Conservation (phyloP, 2,888 invertebrate species). For the Habrosyne pyritoides region DNA sequence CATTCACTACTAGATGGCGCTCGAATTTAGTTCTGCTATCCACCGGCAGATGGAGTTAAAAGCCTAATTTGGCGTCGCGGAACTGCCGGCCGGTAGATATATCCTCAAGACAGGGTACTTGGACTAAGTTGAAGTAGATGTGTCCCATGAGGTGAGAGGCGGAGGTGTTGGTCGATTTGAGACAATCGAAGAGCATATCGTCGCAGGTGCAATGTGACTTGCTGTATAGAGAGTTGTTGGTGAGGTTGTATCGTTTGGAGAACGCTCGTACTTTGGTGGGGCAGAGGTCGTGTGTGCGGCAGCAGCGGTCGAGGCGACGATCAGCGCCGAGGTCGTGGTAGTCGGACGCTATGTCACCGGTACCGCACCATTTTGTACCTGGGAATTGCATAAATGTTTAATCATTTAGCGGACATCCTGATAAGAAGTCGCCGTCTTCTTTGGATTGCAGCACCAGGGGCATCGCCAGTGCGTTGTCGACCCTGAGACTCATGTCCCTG, state of each 20-base stretch:
- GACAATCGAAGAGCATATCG: constrained; percentile 90
- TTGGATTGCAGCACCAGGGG: too few relatives aligned
- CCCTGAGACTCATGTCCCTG: too few relatives aligned
- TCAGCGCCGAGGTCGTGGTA: constrained; percentile 93
- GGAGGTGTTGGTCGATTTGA: constrained; percentile 89
- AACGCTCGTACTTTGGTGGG: constrained; percentile 90
- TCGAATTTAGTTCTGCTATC: constrained; percentile 46
- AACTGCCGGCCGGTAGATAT: constrained; percentile 66
- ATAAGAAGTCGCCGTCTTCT: too few relatives aligned
- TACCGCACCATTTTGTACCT: constrained; percentile 97
- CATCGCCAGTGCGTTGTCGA: too few relatives aligned
- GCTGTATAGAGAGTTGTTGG: constrained; percentile 92
- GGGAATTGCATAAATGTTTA: too few relatives aligned
- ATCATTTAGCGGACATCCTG: too few relatives aligned
- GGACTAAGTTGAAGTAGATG: constrained; percentile 93
- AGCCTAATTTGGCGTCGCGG: constrained; percentile 79
- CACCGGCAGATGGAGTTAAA: constrained; percentile 63
- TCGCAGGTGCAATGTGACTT: constrained; percentile 96
- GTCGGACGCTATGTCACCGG: constrained; percentile 92
- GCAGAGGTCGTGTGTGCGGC: constrained; percentile 95
- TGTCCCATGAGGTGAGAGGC: constrained; percentile 91
- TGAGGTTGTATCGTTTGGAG: constrained; percentile 89
- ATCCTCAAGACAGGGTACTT: constrained; percentile 89
- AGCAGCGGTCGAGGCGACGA: constrained; percentile 90
- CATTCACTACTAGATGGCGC: constrained; percentile 66